Base-by-base conservation (phyloP, 2,113 vertebrate species). In the Ammodytes dubius region DNA sequence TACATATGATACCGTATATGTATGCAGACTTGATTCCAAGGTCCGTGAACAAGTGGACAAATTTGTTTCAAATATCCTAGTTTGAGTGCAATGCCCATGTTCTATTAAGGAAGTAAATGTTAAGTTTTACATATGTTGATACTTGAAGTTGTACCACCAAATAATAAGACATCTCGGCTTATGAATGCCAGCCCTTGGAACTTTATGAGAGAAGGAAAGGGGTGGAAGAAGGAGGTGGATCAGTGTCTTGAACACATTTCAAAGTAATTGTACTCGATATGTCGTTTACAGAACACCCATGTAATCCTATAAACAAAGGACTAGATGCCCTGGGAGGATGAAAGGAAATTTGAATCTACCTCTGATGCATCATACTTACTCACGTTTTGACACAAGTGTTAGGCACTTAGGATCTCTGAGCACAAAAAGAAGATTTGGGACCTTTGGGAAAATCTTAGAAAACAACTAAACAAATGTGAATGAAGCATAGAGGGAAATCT, bases 251-350 rank as follows among this genome's bases (percentile, higher is more conserved):
- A 94, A 93, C 86, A 81, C 86, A 92, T 94, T 95, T 93, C 84
- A 83, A 81, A 82, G 87, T 95, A 95, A 95, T 95, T 94, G 92
- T 93, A 94, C 91, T 91, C 94, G 93, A 94, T 94, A 92, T 92
- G 89, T 93, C 83, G 90, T 95, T 95, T 94, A 94, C 86, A 86
- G 94, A 95, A 94, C 93, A 94, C 91, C 93, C 88, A 93, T 90
- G 91, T 93, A 93, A 91, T 93, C 93, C 89, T 93, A 89, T 95
- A 95, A 95, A 95, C 94, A 95, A 91, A 89, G 86, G 77, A 83
- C 81, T 91, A 69, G 92, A 91, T 90, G 78, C 88, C 92, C 87
- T 70, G 78, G 83, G 86, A 90, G 88, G 93, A 93, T 94, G 89
- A 94, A 95, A 93, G 90, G 83, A 91, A 86, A 91, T 81, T 49